Base-by-base conservation (phyloP, 2,888 invertebrate species). In the Exocentrus adspersus region DNA sequence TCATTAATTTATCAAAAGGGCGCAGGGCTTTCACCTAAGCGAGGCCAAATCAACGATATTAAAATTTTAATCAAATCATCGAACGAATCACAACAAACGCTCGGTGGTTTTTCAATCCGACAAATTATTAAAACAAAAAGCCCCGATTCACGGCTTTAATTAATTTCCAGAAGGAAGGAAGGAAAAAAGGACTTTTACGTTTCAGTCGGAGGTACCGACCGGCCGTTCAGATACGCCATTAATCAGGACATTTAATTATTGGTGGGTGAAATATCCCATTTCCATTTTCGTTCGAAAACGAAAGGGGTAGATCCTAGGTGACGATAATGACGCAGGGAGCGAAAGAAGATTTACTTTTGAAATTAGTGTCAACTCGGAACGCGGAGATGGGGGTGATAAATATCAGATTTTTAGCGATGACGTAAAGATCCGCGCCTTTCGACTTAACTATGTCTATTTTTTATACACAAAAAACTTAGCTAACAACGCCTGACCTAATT, bases 51-150 rank as follows among this genome's bases (percentile, higher is more conserved):
- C 77, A 78, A 77, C 77, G 75, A 77, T 80, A 79, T 79, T 78
- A 78, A 78, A 79, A 78, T 79, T 78, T 79, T 79, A 79, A 79
- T 79, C 77, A 79, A 78, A 79, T 66, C 69, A 66, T 77, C 77
- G 77, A 78, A 77, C 76, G 78, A 77, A 76, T 75, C 73, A 72
- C 72, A 72, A 69, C 69, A 72, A 70, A 69, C 69, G 71, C 64
- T n/a, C n/a, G n/a, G 64, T 60, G 69, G 69, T 71, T 76, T 75
- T 75, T 71, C 73, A 73, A 74, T 75, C 71, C 73, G 64, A 73
- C 75, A 76, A 77, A 76, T 77, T 77, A 75, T 69, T 54, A 54
- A 54, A 54, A 54, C 54, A 54, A 54, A 54, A 54, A 28, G 28
- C 17, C 54, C 43, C 17, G 43, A 43, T 43, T 43, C 24, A 68